phyloP scores from a whole-genome alignment of 2,113 vertebrate genomes.

The Turnix velox region DNA sequence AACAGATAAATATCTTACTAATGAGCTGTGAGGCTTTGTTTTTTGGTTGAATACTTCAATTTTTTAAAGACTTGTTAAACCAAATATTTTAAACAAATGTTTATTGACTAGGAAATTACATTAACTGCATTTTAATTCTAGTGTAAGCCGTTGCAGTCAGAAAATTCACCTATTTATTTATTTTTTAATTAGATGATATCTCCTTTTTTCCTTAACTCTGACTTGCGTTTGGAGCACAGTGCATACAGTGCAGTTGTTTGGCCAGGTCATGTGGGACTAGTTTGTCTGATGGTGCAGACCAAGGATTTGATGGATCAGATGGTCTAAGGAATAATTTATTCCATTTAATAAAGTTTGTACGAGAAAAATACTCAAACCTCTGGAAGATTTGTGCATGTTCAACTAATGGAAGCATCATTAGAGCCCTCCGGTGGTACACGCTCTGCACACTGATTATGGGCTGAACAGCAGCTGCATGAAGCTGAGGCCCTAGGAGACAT shows the following conservation, averaged over 20 bases:
- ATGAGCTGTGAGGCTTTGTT: not conserved
- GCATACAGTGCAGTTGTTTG: not conserved
- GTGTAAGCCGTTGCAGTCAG: not conserved
- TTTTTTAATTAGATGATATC: not conserved
- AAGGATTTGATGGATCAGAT: not conserved
- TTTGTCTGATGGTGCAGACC: not conserved
- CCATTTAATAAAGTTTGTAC: not conserved
- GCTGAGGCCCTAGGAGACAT: not conserved
- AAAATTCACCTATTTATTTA: not conserved
- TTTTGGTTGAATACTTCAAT: not conserved
- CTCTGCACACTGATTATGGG: rapidly evolving
- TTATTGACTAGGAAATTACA: not conserved
- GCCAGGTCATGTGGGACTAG: not conserved
- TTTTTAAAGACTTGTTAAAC: not conserved
- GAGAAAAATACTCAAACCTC: not conserved
- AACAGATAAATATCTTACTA: not conserved
- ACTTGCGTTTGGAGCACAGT: not conserved
- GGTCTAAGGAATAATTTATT: not conserved
- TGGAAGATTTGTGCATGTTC: not conserved
- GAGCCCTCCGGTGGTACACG: not conserved
- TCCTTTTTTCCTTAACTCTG: not conserved
- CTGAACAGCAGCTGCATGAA: not conserved
- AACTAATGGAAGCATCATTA: not conserved
- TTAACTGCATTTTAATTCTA: not conserved
- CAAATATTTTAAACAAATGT: not conserved